Conservation (phyloP, 2,797 vertebrate species). For the Chrosomus eos region DNA sequence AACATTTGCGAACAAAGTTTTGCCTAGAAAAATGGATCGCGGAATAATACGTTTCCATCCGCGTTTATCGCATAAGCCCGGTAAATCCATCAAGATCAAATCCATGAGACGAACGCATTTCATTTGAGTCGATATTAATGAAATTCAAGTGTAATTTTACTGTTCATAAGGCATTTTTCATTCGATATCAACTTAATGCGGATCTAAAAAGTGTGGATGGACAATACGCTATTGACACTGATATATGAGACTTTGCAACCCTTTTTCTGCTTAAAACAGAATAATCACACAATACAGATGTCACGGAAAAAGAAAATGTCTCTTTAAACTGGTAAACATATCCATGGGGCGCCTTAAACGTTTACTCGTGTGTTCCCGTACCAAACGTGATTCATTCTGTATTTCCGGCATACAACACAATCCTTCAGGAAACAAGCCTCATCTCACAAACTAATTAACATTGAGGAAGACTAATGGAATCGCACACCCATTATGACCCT, state of each 20-base stretch:
- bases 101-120: too few relatives aligned
- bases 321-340: not conserved
- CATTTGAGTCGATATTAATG: too few relatives aligned
- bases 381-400: slow-evolving; percentile 55
- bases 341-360: not conserved
- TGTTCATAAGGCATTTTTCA: too few relatives aligned
- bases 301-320: not conserved
- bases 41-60: too few relatives aligned
- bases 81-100: too few relatives aligned
- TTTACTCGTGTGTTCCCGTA: not conserved
- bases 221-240: too few relatives aligned
- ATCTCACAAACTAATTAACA: slow-evolving; percentile 64
- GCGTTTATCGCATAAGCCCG: too few relatives aligned
- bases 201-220: too few relatives aligned
- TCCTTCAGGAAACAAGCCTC: slow-evolving; percentile 63
- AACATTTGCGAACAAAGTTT: too few relatives aligned
- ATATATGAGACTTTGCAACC: not conserved
- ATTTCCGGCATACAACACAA: slow-evolving; percentile 46
- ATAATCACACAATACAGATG: not conserved
- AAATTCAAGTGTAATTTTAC: too few relatives aligned
- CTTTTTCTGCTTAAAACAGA: not conserved
- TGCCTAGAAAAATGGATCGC: too few relatives aligned
- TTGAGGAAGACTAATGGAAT: slow-evolving; percentile 64
- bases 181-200: too few relatives aligned
- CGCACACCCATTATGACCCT: slow-evolving; percentile 52